phyloP scores from a whole-genome alignment of 2,797 vertebrate species.

The Protonibea diacanthus region DNA sequence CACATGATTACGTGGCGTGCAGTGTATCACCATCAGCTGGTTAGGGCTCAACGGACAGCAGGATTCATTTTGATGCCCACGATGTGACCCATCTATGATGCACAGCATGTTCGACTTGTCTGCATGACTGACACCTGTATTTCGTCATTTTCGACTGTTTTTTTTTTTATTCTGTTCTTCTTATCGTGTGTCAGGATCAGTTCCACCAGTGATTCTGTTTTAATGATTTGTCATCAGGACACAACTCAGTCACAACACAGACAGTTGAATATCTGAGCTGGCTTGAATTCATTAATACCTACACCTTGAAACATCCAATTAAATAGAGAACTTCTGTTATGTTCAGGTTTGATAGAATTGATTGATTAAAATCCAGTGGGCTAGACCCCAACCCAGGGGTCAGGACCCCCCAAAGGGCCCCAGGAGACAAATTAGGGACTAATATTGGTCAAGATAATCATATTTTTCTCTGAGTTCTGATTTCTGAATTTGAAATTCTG shows the following conservation, averaged over 20 bases:
- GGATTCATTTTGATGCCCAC: constrained; percentile 34
- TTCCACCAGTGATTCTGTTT: not conserved
- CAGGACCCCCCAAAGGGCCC: not conserved
- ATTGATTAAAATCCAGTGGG: constrained; percentile 5
- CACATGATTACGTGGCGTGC: constrained; percentile 17
- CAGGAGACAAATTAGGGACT: not conserved
- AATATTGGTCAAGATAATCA: not conserved
- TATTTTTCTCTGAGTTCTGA: too few relatives aligned
- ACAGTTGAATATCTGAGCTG: not conserved
- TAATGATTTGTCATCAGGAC: constrained; percentile 3
- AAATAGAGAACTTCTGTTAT: not conserved
- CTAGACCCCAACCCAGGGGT: too few relatives aligned
- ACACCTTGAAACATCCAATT: constrained; percentile 11
- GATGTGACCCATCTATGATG: constrained; percentile 32
- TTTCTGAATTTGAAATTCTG: not conserved
- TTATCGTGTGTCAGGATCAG: constrained; percentile 9
- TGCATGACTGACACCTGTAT: constrained; percentile 19
- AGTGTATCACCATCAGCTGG: constrained; percentile 27
- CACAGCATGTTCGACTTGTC: constrained; percentile 23
- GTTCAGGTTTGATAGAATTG: constrained; percentile 16
- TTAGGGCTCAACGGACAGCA: constrained; percentile 38
- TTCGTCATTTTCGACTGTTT: too few relatives aligned
- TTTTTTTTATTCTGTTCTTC: not conserved
- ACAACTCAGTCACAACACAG: not conserved
- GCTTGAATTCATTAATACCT: constrained; percentile 1